Base-by-base conservation (phyloP, 2,888 invertebrate species). In the Orchesella flavescens region DNA sequence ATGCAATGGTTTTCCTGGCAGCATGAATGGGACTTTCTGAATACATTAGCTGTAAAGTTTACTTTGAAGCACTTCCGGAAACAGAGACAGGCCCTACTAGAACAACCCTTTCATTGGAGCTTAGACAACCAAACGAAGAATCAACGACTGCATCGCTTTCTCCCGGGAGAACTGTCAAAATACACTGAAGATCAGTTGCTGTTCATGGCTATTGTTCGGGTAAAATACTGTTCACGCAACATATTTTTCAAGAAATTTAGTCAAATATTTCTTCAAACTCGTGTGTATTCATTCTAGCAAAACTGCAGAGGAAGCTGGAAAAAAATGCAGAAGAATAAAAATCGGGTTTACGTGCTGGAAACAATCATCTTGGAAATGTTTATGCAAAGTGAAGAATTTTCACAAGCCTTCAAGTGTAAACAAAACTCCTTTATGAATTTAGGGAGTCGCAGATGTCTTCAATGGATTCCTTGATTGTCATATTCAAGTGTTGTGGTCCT, bases 141-240 rank as follows among this genome's bases (percentile, higher is more conserved):
- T 19, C 1, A 4, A 17, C 61, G 24, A 69, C 46, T 59, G 7
- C 21, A 53, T 1, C 44, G 55, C 2, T 24, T 21, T 3, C 43
- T 79, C 0, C 78, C 78, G 0, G 78, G 78, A 17, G 4, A 17
- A n/a, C 13, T 72, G 12, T 13, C 5, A 9, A 57, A 66, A 1
- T 78, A 21, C 23, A 49, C 59, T 13, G 83, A 83, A 19, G 83
- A 83, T 21, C 83, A 83, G n/a, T 15, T 78, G 4, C 77, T 73
- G 43, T 83, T 83, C 61, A 72, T 83, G 66, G 19, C 65, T 12
- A 57, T 57, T 34, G 77, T 66, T 24, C 21, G 83, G 66, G 83
- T 83, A 59, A 73, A n/a, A 2, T 3, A 53, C 10, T n/a, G 10
- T 53, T 10, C 34, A 2, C 7, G 2, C 34, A n/a, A n/a, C n/a